Evolutionary conservation across 2,888 invertebrate genomes (phyloP), one percentile per base, ranked within the genome.

Genomic region (Onthophagus sagittarius): DNA sequence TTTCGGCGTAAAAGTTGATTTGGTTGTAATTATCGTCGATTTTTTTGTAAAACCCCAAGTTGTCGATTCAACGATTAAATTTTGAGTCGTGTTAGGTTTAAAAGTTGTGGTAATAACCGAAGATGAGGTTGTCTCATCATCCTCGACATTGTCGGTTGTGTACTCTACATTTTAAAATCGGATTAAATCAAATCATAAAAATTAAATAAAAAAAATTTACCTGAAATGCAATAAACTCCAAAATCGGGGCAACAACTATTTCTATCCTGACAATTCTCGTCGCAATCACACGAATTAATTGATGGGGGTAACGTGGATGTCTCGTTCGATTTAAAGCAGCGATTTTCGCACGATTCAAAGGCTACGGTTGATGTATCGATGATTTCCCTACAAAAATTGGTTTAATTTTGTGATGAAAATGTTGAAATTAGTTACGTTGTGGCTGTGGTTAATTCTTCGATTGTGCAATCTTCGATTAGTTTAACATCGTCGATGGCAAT

Each of bases 401-500:
- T 2, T 53, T 53, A 53, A 11, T 53, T 53, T 9, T 1, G 23
- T 23, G 23, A 23, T 23, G 23, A 23, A 23, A 23, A 23, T 1
- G 23, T 23, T 23, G 3, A 67, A 67, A 67, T 31, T 15, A 67
- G 84, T 84, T 74, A 78, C 76, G 73, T 75, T 53, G 39, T 53
- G 6, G 72, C 63, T 82, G 77, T 77, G 0, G 84, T 85, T 2
- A 79, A 75, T 0, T 81, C 82, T 0, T 78, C 79, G 0, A 84
- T 33, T 0, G 79, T 81, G 78, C 93, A 93, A 74, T 90, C 87
- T 0, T 86, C 85, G 32, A 91, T 85, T 33, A 95, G 85, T 5
- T 88, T 87, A 0, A 95, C 90, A 81, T 96, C 95, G 78, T 96
- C 95, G 11, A 95, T 89, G 0, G 95, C 95, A 53, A 93, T 92